Conservation (phyloP, 1,140 invertebrate species). For the Drosophila mojavensis region DNA sequence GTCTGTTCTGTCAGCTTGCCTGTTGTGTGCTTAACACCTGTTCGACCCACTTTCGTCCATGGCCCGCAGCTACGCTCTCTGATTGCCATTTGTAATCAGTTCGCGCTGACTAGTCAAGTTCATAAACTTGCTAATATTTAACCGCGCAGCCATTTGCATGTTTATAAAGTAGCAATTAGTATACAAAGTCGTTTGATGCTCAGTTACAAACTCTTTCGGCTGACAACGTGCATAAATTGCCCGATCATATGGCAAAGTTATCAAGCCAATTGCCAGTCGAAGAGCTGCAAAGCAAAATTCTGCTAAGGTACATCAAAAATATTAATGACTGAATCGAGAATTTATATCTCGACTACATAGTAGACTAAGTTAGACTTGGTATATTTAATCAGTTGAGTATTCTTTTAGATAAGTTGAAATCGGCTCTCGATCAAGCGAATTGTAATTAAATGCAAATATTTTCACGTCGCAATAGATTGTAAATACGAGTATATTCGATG, state of each 20-base stretch:
- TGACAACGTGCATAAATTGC: conserved; percentile 8
- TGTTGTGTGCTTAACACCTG: conserved; percentile 24
- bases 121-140: conserved; percentile 34
- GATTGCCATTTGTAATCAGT: conserved; percentile 31
- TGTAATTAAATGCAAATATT: conserved; percentile 9
- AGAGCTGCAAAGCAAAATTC: not conserved
- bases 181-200: conserved; percentile 2
- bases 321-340: not conserved
- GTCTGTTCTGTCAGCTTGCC: no score
- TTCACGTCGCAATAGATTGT: no score
- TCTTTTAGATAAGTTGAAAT: no score
- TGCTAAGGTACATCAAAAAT: not conserved
- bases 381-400: no score
- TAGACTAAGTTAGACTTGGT: no score
- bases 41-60: conserved; percentile 24
- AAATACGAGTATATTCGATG: not conserved
- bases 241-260: conserved; percentile 2
- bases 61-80: conserved; percentile 8
- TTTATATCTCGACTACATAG: no score
- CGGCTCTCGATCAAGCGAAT: not conserved
- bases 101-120: conserved; percentile 19
- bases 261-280: not conserved
- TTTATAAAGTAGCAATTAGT: conserved; percentile 32
- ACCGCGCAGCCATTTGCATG: conserved; percentile 20
- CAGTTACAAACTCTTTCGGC: conserved; percentile 1